Percentiles rank a stretch among this genome's conserved stretches.
phyloP scores from a whole-genome alignment of 2,888 invertebrate genomes.

The Tubulanus polymorphus region DNA sequence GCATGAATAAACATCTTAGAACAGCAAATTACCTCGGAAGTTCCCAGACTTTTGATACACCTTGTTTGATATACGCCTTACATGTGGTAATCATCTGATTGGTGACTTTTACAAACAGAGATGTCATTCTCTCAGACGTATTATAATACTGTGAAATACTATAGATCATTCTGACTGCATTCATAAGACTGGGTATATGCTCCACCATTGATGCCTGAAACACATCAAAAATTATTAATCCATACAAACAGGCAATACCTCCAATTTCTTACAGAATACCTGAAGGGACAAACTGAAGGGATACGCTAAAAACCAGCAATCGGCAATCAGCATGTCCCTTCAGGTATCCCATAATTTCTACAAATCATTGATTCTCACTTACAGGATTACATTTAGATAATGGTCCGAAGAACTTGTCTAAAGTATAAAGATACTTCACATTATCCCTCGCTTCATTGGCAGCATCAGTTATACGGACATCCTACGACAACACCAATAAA shows the following conservation, averaged over 20 bases:
- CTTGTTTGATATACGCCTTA: conserved; percentile 78
- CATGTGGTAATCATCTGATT: conserved; percentile 98
- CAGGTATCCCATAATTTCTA: too few species aligned
- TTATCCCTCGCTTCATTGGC: conserved; percentile 95
- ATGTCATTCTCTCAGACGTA: conserved; percentile 92
- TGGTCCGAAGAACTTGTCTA: conserved; percentile 92
- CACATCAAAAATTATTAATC: conserved; percentile 9
- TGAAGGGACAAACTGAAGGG: background rate
- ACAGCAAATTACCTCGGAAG: conserved; percentile 64
- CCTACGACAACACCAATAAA: conserved; percentile 49
- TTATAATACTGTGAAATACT: conserved; percentile 95
- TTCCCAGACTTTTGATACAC: conserved; percentile 79
- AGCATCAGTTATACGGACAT: conserved; percentile 87
- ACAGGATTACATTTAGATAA: conserved; percentile 89
- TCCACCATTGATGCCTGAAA: conserved; percentile 76
- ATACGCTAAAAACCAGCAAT: background rate
- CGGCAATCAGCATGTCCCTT: background rate
- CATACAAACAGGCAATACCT: background rate
- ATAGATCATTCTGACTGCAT: conserved; percentile 88
- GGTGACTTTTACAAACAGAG: conserved; percentile 95
- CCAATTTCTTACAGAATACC: background rate
- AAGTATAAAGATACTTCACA: conserved; percentile 87
- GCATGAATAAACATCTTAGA: background rate
- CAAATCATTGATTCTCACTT: conserved; percentile 40
- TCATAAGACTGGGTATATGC: conserved; percentile 81